Percentiles rank a stretch among this genome's conserved stretches.
These are phyloP conservation scores for Antennarius maculatus DNA, from an alignment of 2,797 vertebrate genomes.

Conservation along the genomic window DNA sequence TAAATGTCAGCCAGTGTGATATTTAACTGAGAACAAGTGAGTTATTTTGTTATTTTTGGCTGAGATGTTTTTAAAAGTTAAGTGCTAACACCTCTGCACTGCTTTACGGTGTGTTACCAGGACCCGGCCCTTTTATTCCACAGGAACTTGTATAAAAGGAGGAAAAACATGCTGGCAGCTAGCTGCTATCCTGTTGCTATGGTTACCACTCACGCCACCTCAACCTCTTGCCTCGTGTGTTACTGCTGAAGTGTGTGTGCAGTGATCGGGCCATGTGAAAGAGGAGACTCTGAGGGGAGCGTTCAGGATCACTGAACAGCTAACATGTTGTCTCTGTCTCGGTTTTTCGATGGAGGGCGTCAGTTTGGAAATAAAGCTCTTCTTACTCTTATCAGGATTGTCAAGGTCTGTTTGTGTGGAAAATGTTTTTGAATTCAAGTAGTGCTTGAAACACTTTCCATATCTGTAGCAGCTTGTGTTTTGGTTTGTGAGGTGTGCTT, in stretches of 20 bases:
- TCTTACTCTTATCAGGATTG: constrained; percentile 12
- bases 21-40: too few species aligned
- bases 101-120: not conserved
- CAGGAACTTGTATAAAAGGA: constrained; percentile 24
- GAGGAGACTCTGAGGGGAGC: constrained; percentile 31
- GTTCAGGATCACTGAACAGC: constrained; percentile 47
- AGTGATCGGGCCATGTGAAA: constrained; percentile 56
- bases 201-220: constrained; percentile 40
- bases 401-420: not conserved
- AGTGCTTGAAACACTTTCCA: constrained; percentile 17
- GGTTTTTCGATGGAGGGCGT: constrained; percentile 13
- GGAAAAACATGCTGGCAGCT: constrained; percentile 18
- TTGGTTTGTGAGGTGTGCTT: constrained; percentile 14
- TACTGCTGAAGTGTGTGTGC: constrained; percentile 20
- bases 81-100: constrained; percentile 9
- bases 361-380: constrained; percentile 26
- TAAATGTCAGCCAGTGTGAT: constrained; percentile 3
- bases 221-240: constrained; percentile 13
- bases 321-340: constrained; percentile 26
- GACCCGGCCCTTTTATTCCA: not conserved
- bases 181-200: constrained; percentile 32
- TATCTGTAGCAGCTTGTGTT: constrained; percentile 18
- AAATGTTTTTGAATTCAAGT: constrained; percentile 1
- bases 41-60: constrained; percentile 6
- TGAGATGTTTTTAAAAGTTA: constrained; percentile 6